A percentile compares a stretch with the other conserved stretches of the same genome.
These are phyloP conservation scores for Aphelinus atriplicis DNA, from an alignment of 1,140 invertebrate genomes.

Conservation along the genomic window DNA sequence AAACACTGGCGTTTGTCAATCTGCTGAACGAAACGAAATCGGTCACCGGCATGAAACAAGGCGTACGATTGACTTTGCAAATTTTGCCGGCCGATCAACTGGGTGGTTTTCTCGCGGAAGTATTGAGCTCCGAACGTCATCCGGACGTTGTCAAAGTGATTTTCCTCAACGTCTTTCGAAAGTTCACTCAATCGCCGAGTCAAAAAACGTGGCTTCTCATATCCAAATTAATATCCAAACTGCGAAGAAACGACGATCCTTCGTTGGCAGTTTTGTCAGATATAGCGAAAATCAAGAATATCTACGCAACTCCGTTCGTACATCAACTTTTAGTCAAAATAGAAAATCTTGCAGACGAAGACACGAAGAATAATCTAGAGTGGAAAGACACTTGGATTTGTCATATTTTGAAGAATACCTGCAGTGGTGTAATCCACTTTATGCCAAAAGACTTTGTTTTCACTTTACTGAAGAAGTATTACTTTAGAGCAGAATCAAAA, in stretches of 20 bases:
- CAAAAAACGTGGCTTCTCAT: neutral
- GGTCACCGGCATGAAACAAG: neutral
- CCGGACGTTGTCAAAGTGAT: neutral
- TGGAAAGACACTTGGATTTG: neutral
- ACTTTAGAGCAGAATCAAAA: conserved; percentile 1
- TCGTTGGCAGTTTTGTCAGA: neutral
- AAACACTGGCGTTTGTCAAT: neutral
- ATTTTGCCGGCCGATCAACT: neutral
- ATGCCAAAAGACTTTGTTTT: neutral
- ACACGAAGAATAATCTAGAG: neutral
- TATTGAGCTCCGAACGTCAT: neutral
- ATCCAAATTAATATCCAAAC: neutral
- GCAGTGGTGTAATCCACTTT: neutral
- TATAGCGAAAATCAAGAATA: neutral
- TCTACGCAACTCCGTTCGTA: neutral
- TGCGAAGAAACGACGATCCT: neutral
- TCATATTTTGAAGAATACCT: neutral
- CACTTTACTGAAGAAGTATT: neutral
- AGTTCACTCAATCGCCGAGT: neutral
- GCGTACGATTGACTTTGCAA: neutral
- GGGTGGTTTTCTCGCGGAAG: neutral
- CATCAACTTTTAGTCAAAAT: neutral
- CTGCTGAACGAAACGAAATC: neutral
- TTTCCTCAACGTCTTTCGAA: neutral
- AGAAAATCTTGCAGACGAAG: neutral